phyloP scores from a whole-genome alignment of 2,797 vertebrate species.

The Microctenopoma steveboyesi region DNA sequence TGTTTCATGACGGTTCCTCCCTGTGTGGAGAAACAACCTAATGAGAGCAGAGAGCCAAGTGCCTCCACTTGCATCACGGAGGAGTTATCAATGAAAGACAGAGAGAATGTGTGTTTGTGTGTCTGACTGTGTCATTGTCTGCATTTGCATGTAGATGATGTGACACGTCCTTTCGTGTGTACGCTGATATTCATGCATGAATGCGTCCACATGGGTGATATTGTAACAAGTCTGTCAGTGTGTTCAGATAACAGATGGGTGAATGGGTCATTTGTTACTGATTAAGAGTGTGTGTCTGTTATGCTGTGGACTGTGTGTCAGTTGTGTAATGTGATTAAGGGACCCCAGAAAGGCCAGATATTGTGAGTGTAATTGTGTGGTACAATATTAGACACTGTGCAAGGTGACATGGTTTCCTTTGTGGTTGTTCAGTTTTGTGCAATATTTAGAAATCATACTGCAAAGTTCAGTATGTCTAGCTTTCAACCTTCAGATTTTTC shows the following conservation, averaged over 20 bases:
- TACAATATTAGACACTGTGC: background rate
- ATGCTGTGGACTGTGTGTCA: constrained; percentile 7
- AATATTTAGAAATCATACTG: background rate
- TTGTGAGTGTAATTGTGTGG: constrained; percentile 28
- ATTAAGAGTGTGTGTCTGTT: constrained; percentile 35
- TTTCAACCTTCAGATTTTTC: background rate
- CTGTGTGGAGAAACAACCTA: constrained; percentile 5
- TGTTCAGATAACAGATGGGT: constrained; percentile 43
- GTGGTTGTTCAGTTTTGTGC: background rate
- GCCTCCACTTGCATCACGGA: background rate
- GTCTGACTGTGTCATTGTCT: constrained; percentile 7
- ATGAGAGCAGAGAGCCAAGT: constrained; percentile 29
- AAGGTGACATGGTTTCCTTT: background rate
- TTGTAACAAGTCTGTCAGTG: constrained; percentile 30
- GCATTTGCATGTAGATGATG: constrained; percentile 57
- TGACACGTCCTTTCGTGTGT: constrained; percentile 44
- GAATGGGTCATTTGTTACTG: constrained; percentile 51
- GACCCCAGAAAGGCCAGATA: constrained; percentile 10
- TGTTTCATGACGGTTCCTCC: constrained; percentile 12
- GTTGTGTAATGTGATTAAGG: constrained; percentile 35
- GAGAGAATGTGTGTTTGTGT: constrained; percentile 10
- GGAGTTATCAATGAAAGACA: background rate
- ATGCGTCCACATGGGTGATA: constrained; percentile 24
- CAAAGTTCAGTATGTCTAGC: background rate
- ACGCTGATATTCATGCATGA: constrained; percentile 32